Evolutionary conservation across 1,140 invertebrate genomes (phyloP), one percentile per base, ranked within the genome.

Genomic region (Euura lappo): DNA sequence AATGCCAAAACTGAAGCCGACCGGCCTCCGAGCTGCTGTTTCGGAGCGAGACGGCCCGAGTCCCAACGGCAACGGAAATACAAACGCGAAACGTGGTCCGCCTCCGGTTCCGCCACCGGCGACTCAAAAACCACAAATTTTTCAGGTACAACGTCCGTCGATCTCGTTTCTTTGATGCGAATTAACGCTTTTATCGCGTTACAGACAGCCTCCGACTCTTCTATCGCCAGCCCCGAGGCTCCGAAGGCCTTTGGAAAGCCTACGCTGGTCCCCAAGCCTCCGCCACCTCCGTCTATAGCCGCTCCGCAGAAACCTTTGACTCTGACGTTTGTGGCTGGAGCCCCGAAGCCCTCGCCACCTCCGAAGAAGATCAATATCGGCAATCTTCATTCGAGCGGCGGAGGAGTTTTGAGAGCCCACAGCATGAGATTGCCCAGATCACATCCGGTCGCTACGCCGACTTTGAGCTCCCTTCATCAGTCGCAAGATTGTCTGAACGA

Each of bases 1-100:
- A 67, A 96, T 97, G 92, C 95, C 95, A 71, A 96, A 95, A 86
- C 87, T 97, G 68, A 95, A 94, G 83, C 91, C 94, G 60, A 94
- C 93, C 70, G 93, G 94, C 74, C 81, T 89, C 68, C 85, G 88
- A 78, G 84, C 83, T 7, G 79, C 72, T 69, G 43, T 45, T 44
- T 11, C 67, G 6, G 4, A 70, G 11, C 82, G 78, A 79, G 75
- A 78, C 70, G 46, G 69, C 11, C 46, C 68, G 1, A 78, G 74
- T 71, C 79, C 75, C 42, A 75, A 70, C 75, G 72, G 72, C 67
- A 78, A 77, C 69, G 76, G 77, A 44, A 79, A 76, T 64, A 75
- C 82, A 46, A 84, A 79, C 75, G 68, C 83, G 44, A 88, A 87
- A 77, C 83, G 89, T 73, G 89, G 89, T 11, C 89, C 89, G 64